Evolutionary conservation across 2,113 vertebrate species (phyloP).

Genomic region (Malaclemys terrapin): DNA sequence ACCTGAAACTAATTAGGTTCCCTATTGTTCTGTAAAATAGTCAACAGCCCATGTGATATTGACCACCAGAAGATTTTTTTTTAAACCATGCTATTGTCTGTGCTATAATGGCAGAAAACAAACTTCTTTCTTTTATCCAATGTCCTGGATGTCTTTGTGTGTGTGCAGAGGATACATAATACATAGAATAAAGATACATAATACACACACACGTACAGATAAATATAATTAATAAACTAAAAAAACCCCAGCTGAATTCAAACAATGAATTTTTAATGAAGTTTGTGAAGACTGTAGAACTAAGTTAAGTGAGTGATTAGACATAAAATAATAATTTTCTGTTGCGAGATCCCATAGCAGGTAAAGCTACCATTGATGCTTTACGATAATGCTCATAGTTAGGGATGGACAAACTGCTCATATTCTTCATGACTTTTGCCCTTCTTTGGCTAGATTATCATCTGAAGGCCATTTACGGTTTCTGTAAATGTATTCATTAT

Average conservation of each 20-base stretch:
- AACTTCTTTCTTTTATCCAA: neutral
- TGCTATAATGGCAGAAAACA: neutral
- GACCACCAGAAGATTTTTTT: neutral
- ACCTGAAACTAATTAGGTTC: neutral
- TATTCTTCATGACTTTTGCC: neutral
- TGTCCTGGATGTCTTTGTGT: neutral
- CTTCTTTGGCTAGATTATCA: neutral
- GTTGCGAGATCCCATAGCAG: neutral
- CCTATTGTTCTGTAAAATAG: neutral
- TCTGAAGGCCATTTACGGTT: neutral
- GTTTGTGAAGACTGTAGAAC: neutral
- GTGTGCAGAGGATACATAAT: neutral
- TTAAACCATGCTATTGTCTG: accelerated
- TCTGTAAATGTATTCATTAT: neutral
- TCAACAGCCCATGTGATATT: neutral
- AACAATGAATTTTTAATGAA: neutral
- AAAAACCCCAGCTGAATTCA: neutral
- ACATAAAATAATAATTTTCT: neutral
- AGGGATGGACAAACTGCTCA: neutral
- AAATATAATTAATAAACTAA: neutral
- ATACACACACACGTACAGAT: neutral
- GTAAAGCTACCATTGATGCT: neutral
- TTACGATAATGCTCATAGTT: neutral
- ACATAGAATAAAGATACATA: neutral
- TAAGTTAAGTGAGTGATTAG: neutral